Evolutionary conservation across 2,888 invertebrate genomes (phyloP), one percentile per base, ranked within the genome.

Genomic region (Drepana falcataria): DNA sequence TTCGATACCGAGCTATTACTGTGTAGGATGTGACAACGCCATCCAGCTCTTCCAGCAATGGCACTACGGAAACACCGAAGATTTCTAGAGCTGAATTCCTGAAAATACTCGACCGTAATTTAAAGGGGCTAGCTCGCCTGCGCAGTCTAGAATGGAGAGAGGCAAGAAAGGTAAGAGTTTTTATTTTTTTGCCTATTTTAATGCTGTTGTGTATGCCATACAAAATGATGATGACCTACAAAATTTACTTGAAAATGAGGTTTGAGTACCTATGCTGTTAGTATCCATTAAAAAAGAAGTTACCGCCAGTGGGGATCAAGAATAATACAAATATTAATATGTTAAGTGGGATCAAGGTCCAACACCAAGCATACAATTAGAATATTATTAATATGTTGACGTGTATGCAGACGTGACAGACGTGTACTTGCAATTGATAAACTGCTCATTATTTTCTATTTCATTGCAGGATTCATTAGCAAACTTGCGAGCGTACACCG

Each of bases 111-210:
- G 88, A 90, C 52, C 81, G 91, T 57, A 91, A 91, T 71, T 73
- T 91, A 3, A 91, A 88, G 62, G 91, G 91, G 2, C 69, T 91
- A 54, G 81, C 81, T 55, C 81, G 91, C 53, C 83, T 91, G 47
- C 82, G 91, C 41, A 81, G 79, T 64, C 70, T 91, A 56, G 91
- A 91, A 69, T 87, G 89, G 88, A 79, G 91, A 44, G 90, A 90
- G 80, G 90, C 91, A n/a, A 85, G 69, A 61, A 88, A 88, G 80
- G 91, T 90, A 76, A 51, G 37, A 9, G 40, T 2, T 9, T 9
- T 9, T 44, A 40, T 4, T 40, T 4, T 4, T 40, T 7, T 7
- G 40, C 40, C 7, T 0, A 21, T 21, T 21, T 21, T 21, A 21
- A 21, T 21, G 21, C 21, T 21, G 21, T 21, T 21, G 21, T 21